A percentile compares a stretch with the other conserved stretches of the same genome.
phyloP scores from a whole-genome alignment of 1,140 invertebrate species.

The Pachyrhynchus sulphureomaculatus region DNA sequence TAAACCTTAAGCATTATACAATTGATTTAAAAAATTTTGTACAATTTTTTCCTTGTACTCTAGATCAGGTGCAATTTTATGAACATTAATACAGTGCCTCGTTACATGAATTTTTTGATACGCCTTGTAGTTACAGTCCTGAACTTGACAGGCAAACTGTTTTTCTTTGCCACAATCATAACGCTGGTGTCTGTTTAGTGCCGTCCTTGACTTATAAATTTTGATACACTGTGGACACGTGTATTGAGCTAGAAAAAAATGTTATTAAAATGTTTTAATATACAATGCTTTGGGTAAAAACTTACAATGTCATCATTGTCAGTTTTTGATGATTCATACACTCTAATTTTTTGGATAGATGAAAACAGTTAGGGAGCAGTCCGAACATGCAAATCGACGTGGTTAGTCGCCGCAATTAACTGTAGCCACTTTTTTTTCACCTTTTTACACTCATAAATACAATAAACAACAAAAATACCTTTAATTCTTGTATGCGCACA shows the following conservation, averaged over 20 bases:
- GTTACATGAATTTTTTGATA: conserved; percentile 60
- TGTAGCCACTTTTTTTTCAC: too few species aligned
- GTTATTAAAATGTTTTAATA: neutral
- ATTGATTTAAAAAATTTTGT: neutral
- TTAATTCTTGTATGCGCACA: too few species aligned
- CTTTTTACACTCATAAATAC: too few species aligned
- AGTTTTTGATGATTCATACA: too few species aligned
- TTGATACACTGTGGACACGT: conserved; percentile 6
- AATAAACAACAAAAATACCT: too few species aligned
- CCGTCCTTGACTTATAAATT: conserved; percentile 41
- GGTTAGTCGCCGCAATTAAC: too few species aligned
- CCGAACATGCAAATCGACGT: too few species aligned
- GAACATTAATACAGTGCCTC: conserved; percentile 65
- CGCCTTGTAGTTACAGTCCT: conserved; percentile 60
- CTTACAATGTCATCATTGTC: neutral
- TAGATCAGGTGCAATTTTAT: conserved; percentile 40
- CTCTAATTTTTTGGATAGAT: too few species aligned
- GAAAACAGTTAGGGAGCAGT: too few species aligned
- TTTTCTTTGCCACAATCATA: conserved; percentile 69
- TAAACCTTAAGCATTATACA: too few species aligned
- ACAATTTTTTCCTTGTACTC: neutral
- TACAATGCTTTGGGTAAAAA: neutral
- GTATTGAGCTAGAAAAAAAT: neutral
- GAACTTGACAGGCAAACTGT: conserved; percentile 74
- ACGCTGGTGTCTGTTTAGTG: conserved; percentile 60